Conservation (phyloP, 2,888 invertebrate species). For the Prenolepis imparis region DNA sequence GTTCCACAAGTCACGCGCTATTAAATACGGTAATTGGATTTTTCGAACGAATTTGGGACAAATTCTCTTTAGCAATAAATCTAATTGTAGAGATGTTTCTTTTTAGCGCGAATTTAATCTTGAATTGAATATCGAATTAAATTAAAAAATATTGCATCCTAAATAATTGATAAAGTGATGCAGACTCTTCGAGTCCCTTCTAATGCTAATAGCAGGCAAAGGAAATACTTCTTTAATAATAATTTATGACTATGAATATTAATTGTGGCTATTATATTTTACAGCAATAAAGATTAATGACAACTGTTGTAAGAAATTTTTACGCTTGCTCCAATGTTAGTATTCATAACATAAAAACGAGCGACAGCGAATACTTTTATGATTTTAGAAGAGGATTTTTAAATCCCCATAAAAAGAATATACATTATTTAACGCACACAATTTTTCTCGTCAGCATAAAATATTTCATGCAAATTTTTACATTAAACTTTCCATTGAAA, state of each 20-base stretch:
- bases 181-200: neutral
- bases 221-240: neutral
- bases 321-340: neutral
- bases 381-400: slow-evolving; percentile 6
- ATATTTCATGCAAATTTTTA: slow-evolving; percentile 29
- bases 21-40: slow-evolving; percentile 6
- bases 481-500: slow-evolving; percentile 3
- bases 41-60: neutral
- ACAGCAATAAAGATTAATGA: neutral
- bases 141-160: neutral
- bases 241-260: slow-evolving; percentile 1
- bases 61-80: neutral
- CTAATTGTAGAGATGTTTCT: neutral
- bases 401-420: neutral
- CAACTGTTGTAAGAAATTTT: neutral
- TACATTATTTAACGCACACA: slow-evolving; percentile 15
- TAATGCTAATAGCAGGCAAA: neutral
- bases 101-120: neutral
- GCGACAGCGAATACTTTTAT: neutral
- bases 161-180: neutral
- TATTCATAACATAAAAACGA: neutral
- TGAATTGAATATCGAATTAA: neutral
- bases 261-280: neutral
- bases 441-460: slow-evolving; percentile 19
- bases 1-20: neutral